phyloP scores from a whole-genome alignment of 2,113 vertebrate species.

The Lasiurus cinereus region DNA sequence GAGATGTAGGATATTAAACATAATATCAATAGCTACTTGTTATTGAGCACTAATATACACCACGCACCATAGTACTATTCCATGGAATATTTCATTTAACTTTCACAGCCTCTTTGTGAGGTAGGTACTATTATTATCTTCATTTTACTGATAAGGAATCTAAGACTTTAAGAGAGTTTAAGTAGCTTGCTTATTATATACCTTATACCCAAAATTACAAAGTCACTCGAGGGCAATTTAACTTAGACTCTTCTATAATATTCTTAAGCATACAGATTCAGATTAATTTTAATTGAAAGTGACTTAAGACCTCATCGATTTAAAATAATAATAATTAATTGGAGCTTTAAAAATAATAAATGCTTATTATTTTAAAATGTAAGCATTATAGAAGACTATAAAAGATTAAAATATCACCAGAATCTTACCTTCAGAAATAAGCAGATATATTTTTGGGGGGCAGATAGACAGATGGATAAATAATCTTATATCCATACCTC shows the following conservation, averaged over 20 bases:
- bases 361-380: slow-evolving; percentile 46
- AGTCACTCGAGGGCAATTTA: not conserved
- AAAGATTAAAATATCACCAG: slow-evolving; percentile 25
- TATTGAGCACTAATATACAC: slow-evolving; percentile 14
- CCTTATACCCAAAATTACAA: slow-evolving; percentile 17
- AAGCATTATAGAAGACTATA: slow-evolving; percentile 42
- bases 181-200: slow-evolving; percentile 10
- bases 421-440: slow-evolving; percentile 60
- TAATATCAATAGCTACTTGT: slow-evolving; percentile 35
- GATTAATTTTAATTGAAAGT: slow-evolving; percentile 28
- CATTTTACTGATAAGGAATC: slow-evolving; percentile 46
- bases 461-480: not conserved
- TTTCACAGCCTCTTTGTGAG: slow-evolving; percentile 27
- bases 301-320: not conserved
- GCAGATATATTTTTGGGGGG: not conserved
- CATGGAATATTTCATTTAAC: slow-evolving; percentile 6
- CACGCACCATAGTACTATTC: not conserved
- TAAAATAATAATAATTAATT: slow-evolving; percentile 50
- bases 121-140: not conserved
- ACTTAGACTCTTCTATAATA: not conserved
- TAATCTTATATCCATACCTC: not conserved
- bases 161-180: slow-evolving; percentile 29
- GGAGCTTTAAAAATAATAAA: not conserved
- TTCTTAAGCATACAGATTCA: not conserved
- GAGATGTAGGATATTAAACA: slow-evolving; percentile 42